Conservation (phyloP, 2,888 invertebrate genomes). For the Glaucopsyche alexis region DNA sequence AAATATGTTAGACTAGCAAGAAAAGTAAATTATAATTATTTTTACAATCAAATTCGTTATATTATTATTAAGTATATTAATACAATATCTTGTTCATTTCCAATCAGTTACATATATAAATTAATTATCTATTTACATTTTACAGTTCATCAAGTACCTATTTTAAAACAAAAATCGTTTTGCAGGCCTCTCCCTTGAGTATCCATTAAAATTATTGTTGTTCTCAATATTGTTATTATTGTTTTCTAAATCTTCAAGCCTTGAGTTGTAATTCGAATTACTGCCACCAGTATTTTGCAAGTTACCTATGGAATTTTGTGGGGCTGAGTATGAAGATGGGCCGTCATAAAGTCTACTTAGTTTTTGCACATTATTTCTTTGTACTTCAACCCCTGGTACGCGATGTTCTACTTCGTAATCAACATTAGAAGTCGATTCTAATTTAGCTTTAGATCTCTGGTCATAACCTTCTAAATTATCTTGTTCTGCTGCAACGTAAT, state of each 20-base stretch:
- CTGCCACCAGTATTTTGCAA: slow-evolving; percentile 47
- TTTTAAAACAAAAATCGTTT: slow-evolving; percentile 49
- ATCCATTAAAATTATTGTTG: slow-evolving; percentile 49
- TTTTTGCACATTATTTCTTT: slow-evolving; percentile 34
- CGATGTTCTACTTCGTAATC: slow-evolving; percentile 2
- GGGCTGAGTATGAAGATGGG: slow-evolving; percentile 70
- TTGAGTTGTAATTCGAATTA: slow-evolving; percentile 51
- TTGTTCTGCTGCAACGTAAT: slow-evolving; percentile 6
- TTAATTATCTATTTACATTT: background rate
- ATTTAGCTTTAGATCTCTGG: background rate
- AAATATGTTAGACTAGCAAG: slow-evolving; percentile 2
- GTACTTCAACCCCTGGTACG: background rate
- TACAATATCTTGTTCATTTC: too few relatives aligned
- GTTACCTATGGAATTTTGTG: slow-evolving; percentile 65
- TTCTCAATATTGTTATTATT: slow-evolving; percentile 38
- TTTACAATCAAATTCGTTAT: too few relatives aligned
- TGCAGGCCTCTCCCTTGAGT: slow-evolving; percentile 53
- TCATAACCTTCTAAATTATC: background rate
- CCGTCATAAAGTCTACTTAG: slow-evolving; percentile 58
- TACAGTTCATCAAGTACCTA: background rate
- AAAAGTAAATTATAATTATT: background rate
- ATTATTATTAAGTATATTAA: too few relatives aligned
- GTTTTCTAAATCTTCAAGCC: slow-evolving; percentile 61
- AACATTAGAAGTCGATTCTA: slow-evolving; percentile 14
- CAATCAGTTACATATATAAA: too few relatives aligned